These are phyloP conservation scores for Drosophila greeni DNA, from an alignment of 2,888 invertebrate genomes.

Conservation along the genomic window DNA sequence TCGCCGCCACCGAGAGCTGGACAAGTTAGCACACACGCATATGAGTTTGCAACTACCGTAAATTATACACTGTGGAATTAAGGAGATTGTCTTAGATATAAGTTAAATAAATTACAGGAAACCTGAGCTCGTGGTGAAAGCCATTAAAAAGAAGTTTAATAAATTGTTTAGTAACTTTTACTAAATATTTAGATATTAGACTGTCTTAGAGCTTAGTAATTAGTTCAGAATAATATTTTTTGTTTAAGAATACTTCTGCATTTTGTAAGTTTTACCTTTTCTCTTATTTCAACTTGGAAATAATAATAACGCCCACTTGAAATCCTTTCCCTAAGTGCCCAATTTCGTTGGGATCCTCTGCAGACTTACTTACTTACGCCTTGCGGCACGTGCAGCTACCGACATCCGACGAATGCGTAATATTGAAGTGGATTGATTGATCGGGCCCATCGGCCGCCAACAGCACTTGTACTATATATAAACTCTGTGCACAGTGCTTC, in stretches of 20 bases:
- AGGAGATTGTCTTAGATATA: no score
- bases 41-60: slow-evolving; percentile 2
- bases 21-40: slow-evolving; percentile 9
- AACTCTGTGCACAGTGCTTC: slow-evolving; percentile 2
- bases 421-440: slow-evolving; percentile 34
- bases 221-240: neutral
- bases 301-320: neutral
- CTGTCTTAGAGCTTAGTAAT: neutral
- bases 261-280: neutral
- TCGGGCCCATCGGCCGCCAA: slow-evolving; percentile 29
- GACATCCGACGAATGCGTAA: slow-evolving; percentile 36
- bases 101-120: no score
- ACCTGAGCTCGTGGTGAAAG: no score
- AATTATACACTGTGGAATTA: neutral
- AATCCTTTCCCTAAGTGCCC: neutral
- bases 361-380: neutral
- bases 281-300: neutral
- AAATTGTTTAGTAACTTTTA: no score
- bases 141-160: no score
- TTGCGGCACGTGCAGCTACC: slow-evolving; percentile 9
- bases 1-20: slow-evolving; percentile 13
- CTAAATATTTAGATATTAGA: neutral
- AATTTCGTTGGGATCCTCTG: neutral
- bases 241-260: neutral
- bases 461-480: slow-evolving; percentile 16